A percentile compares a stretch with the other conserved stretches of the same genome.
These are phyloP conservation scores for Takifugu ocellatus DNA, from an alignment of 2,797 vertebrate genomes.

Conservation along the genomic window DNA sequence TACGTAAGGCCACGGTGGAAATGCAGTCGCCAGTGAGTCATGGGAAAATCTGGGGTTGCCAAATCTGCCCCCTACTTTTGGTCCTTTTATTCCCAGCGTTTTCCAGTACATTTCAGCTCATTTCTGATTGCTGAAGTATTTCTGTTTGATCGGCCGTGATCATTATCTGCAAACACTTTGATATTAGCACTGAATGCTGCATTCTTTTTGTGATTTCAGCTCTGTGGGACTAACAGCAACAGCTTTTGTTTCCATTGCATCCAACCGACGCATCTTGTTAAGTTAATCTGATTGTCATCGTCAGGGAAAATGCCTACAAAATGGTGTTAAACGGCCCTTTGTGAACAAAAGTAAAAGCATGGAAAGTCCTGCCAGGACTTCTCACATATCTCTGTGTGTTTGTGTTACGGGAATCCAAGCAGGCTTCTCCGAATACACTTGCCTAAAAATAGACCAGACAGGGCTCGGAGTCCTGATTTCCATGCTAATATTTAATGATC, in stretches of 20 bases:
- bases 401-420: conserved; percentile 49
- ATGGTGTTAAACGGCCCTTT: conserved; percentile 1
- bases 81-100: too few relatives aligned
- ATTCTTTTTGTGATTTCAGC: conserved; percentile 27
- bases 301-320: conserved; percentile 8
- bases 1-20: too few relatives aligned
- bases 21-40: too few relatives aligned
- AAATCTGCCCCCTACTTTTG: too few relatives aligned
- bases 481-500: conserved; percentile 38
- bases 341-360: conserved; percentile 18
- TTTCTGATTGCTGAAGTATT: too few relatives aligned
- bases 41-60: too few relatives aligned
- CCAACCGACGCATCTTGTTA: conserved; percentile 29
- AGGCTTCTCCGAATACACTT: conserved; percentile 31
- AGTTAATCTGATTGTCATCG: conserved; percentile 6
- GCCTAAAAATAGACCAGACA: conserved; percentile 55
- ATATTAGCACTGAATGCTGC: conserved; percentile 27
- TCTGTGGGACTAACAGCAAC: conserved; percentile 3
- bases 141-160: conserved; percentile 10
- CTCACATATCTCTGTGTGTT: conserved; percentile 29
- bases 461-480: conserved; percentile 43
- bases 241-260: too few relatives aligned
- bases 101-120: too few relatives aligned
- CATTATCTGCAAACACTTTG: conserved; percentile 11
- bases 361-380: conserved; percentile 31